Evolutionary conservation across 2,113 vertebrate species (phyloP).

Genomic region (Hemiscyllium ocellatum): DNA sequence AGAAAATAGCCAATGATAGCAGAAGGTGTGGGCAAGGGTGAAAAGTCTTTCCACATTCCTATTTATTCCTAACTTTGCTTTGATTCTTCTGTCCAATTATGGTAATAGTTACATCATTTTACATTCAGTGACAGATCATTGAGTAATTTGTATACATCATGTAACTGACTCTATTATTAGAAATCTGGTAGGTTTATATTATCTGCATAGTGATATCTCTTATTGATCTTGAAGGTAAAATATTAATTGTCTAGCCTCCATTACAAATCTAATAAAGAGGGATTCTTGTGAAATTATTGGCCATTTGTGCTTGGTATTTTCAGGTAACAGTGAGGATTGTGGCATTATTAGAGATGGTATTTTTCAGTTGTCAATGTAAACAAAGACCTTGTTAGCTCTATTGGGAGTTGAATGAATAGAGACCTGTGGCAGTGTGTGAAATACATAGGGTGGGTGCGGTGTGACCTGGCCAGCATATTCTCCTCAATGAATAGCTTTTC

Average conservation of each 20-base stretch:
- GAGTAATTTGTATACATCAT: neutral
- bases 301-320: neutral
- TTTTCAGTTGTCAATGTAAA: neutral
- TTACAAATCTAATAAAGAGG: neutral
- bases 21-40: too few species aligned
- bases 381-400: neutral
- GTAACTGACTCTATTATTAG: neutral
- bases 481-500: neutral
- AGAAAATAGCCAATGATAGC: neutral
- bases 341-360: neutral
- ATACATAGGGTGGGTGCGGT: neutral
- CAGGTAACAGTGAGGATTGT: neutral
- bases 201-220: neutral
- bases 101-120: neutral
- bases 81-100: neutral
- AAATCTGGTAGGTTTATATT: neutral
- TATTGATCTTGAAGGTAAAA: neutral
- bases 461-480: neutral
- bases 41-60: neutral
- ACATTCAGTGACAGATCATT: neutral
- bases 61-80: neutral
- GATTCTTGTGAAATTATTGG: neutral
- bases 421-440: neutral
- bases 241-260: neutral
- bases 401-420: neutral